Conservation (phyloP, 2,797 vertebrate species). For the Phrynocephalus vlangalii region DNA sequence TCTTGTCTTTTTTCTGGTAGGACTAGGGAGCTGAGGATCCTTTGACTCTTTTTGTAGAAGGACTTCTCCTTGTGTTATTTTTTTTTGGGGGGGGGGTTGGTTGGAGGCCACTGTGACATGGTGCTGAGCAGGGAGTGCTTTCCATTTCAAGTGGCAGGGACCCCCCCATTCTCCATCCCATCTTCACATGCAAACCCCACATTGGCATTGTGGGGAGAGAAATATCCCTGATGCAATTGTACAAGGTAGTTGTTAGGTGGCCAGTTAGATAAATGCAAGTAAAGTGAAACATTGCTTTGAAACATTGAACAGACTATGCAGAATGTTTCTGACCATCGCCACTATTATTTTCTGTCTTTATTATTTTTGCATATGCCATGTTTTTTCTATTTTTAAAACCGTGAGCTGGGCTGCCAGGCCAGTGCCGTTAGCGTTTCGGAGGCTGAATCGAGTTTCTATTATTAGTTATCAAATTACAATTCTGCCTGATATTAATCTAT, state of each 20-base stretch:
- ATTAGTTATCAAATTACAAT: conserved; percentile 3
- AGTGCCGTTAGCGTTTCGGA: neutral
- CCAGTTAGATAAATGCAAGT: neutral
- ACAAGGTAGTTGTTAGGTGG: neutral
- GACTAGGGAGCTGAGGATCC: no score
- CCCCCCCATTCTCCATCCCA: no score
- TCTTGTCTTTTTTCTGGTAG: no score
- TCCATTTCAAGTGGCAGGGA: no score
- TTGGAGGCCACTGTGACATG: no score
- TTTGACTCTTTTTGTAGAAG: no score
- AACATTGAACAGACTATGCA: no score
- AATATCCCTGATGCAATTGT: no score
- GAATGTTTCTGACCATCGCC: neutral
- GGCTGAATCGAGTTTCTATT: neutral
- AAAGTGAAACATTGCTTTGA: neutral
- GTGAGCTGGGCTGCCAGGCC: neutral
- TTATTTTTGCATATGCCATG: neutral
- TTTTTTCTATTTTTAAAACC: neutral
- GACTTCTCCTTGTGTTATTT: no score
- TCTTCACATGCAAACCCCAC: neutral
- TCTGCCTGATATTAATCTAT: conserved; percentile 26
- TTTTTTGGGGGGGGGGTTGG: no score
- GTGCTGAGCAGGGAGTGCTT: no score
- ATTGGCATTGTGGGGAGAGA: neutral
- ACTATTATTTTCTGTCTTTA: neutral